Base-by-base conservation (phyloP, 1,140 invertebrate genomes). In the Drosophila burlai region DNA sequence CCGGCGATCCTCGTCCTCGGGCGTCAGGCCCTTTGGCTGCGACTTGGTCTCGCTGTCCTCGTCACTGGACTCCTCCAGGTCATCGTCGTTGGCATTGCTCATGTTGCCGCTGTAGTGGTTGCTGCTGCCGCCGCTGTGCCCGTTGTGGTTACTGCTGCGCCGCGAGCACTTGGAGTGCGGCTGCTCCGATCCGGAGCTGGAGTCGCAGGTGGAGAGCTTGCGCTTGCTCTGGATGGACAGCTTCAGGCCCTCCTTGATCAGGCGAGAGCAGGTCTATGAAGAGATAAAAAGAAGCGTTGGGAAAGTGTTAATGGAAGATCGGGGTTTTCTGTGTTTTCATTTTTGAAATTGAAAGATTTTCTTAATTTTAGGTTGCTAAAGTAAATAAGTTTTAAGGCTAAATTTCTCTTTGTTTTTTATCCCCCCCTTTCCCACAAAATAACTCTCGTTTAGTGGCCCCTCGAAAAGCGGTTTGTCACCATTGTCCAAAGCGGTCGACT, bases 221-320 rank as follows among this genome's bases (percentile, higher is more conserved):
- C 97, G 95, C 93, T 98, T 97, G 58, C 96, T 97, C 93, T 98
- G 97, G 82, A 99, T 96, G 74, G 97, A 97, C 76, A 97, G 94
- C 94, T 98, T 98, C 81, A 99, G 94, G 81, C 95, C 97, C 93
- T 94, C 97, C 94, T 98, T 98, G 93, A 99, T 98, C 65, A 98
- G 95, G 92, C 97, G 96, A 82, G 97, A 97, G 91, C 97, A 96
- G 49, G 97, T 98, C 93, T 97, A 96, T 9, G 26, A 49, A 46
- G 10, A 9, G 11, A 49, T 0, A 26, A 15, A 24, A 8, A 15
- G 13, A 49, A 81, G 47, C 15, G 36, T 46, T 46, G 46, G 15
- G 46, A 9, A 77, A 77, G 45, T 13, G 54, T 21, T 68, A 5
- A 47, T 15, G 9, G 49, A 52, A 76, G 59, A 64, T 34, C 4